Conservation (phyloP, 1,140 invertebrate species). For the Copidosoma floridanum region DNA sequence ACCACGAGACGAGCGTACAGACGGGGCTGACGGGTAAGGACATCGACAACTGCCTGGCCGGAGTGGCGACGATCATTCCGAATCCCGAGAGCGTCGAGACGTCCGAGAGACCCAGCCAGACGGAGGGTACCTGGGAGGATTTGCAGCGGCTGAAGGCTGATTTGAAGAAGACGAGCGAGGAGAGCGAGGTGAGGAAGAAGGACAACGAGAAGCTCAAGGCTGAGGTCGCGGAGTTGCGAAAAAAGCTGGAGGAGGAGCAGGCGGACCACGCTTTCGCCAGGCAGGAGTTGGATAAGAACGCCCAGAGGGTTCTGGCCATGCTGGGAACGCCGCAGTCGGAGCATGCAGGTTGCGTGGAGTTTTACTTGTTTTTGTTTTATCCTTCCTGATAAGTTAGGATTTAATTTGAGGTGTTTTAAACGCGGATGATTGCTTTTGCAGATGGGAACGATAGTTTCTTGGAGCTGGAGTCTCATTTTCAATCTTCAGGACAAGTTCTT, state of each 20-base stretch:
- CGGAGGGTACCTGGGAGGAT: conserved; percentile 64
- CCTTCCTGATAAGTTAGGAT: no score
- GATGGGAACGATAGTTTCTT: conserved; percentile 68
- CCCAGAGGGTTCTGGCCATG: conserved; percentile 70
- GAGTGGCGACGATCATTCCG: conserved; percentile 53
- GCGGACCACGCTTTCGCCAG: conserved; percentile 69
- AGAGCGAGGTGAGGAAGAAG: conserved; percentile 26
- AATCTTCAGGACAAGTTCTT: conserved; percentile 71
- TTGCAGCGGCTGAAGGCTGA: conserved; percentile 61
- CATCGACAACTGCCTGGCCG: conserved; percentile 68
- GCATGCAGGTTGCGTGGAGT: conserved; percentile 43
- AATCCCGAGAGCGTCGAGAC: conserved; percentile 53
- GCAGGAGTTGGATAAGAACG: conserved; percentile 70
- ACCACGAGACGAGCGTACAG: conserved; percentile 73
- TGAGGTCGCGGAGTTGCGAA: conserved; percentile 43
- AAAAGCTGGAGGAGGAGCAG: conserved; percentile 62
- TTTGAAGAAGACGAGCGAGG: conserved; percentile 49
- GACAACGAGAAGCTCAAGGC: conserved; percentile 50
- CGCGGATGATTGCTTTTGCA: conserved; percentile 14
- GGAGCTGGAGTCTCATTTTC: conserved; percentile 72
- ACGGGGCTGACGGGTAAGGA: conserved; percentile 71
- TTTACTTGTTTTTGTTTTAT: no score
- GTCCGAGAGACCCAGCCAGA: conserved; percentile 63
- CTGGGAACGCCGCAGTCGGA: conserved; percentile 56
- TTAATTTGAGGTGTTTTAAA: no score